phyloP scores from a whole-genome alignment of 2,113 vertebrate species.

The Rhea americana region DNA sequence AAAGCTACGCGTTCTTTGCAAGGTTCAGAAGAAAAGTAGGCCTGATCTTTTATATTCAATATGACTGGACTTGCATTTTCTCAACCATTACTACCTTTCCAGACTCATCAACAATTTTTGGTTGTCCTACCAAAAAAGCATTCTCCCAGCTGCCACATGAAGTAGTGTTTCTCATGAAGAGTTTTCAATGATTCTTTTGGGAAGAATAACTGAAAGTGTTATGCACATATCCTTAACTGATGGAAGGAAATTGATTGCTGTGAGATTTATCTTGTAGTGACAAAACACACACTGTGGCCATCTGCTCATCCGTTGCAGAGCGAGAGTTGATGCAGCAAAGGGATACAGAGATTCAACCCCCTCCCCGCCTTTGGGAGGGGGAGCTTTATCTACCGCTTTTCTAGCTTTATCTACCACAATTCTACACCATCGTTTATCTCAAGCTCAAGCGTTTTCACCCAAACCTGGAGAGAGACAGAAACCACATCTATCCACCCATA shows the following conservation, averaged over 20 bases:
- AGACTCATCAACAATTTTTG: background rate
- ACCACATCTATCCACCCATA: background rate
- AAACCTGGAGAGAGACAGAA: background rate
- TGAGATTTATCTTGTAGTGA: constrained; percentile 17
- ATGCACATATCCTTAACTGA: background rate
- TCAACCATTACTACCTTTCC: background rate
- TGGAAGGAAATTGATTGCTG: background rate
- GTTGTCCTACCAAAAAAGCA: background rate
- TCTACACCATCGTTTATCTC: background rate
- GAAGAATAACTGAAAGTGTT: background rate
- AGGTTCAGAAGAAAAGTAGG: background rate
- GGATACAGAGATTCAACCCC: background rate
- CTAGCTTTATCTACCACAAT: background rate
- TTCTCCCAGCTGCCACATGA: background rate
- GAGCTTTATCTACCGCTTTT: background rate
- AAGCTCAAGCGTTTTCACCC: background rate
- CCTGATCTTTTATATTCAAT: background rate
- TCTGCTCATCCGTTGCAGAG: constrained; percentile 16
- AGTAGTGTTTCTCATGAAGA: background rate
- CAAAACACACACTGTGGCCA: background rate
- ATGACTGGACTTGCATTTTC: background rate
- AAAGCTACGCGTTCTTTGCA: background rate
- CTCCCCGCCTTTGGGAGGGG: background rate
- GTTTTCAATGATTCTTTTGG: background rate
- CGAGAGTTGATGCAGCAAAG: background rate